Evolutionary conservation across 2,888 invertebrate species (phyloP).

Genomic region (Luffia ferchaultella): DNA sequence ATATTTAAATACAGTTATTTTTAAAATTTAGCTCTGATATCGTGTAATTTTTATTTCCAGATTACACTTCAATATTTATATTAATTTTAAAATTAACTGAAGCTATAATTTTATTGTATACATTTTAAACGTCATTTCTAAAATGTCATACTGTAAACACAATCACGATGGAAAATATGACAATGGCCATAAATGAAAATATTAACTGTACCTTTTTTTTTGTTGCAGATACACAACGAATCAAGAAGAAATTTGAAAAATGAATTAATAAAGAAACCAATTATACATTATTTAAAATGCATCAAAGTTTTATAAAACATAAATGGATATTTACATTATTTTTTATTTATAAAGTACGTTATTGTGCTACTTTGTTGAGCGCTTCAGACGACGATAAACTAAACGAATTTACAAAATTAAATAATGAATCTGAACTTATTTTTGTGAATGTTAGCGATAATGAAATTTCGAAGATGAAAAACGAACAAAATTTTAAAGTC

Average conservation of each 20-base stretch:
- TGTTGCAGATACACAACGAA: not conserved
- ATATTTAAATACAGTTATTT: too few relatives aligned
- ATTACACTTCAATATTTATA: too few relatives aligned
- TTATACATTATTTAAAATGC: not conserved
- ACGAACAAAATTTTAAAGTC: not conserved
- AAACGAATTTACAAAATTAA: not conserved
- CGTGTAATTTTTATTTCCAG: too few relatives aligned
- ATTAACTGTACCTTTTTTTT: not conserved
- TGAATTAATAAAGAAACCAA: not conserved
- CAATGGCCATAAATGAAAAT: not conserved
- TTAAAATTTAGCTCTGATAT: too few relatives aligned
- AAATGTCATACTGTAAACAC: too few relatives aligned
- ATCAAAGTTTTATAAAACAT: not conserved
- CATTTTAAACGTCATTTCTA: too few relatives aligned
- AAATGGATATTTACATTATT: not conserved
- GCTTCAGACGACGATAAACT: not conserved
- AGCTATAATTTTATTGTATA: too few relatives aligned
- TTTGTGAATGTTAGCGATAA: not conserved
- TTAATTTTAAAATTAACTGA: too few relatives aligned
- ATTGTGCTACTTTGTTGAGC: not conserved
- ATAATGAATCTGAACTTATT: not conserved
- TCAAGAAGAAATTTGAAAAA: not conserved
- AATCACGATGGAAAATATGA: not conserved
- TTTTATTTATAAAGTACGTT: not conserved
- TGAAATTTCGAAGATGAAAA: not conserved